phyloP scores from a whole-genome alignment of 1,140 invertebrate genomes.

The Chironomus striatipennis region DNA sequence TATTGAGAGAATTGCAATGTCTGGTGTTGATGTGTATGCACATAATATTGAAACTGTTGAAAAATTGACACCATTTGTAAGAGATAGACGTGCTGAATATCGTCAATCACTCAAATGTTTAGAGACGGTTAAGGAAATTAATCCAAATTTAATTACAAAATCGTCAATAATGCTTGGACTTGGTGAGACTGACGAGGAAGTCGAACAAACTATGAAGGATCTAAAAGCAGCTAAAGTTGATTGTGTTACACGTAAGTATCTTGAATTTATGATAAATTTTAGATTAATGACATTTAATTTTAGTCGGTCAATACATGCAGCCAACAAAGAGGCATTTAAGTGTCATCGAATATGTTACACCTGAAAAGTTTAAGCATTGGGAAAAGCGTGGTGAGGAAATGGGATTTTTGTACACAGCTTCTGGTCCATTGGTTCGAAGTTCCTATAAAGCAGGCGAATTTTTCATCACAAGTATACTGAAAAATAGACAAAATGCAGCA shows the following conservation, averaged over 20 bases:
- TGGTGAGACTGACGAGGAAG: constrained; percentile 88
- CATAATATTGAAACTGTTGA: constrained; percentile 97
- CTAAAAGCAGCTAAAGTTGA: constrained; percentile 73
- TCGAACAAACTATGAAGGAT: constrained; percentile 81
- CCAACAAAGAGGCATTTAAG: constrained; percentile 94
- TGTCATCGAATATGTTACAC: constrained; percentile 95
- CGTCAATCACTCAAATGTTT: constrained; percentile 77
- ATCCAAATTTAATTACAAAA: constrained; percentile 85
- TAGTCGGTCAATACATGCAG: constrained; percentile 97
- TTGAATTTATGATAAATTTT: too few species aligned
- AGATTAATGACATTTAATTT: too few species aligned
- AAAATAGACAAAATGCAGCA: constrained; percentile 40
- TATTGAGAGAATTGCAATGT: constrained; percentile 67
- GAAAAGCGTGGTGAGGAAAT: constrained; percentile 73
- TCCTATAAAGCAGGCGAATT: constrained; percentile 97
- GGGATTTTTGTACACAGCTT: constrained; percentile 95
- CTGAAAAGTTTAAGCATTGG: constrained; percentile 91
- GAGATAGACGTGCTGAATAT: constrained; percentile 78
- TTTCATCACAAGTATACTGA: constrained; percentile 73
- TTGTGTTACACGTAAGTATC: constrained; percentile 62
- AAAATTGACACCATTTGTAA: constrained; percentile 75
- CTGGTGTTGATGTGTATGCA: constrained; percentile 88
- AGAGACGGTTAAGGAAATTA: constrained; percentile 67
- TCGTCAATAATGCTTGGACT: constrained; percentile 98
- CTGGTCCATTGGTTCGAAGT: constrained; percentile 92